Evolutionary conservation across 92 coral and sea anemone genomes (phyloP).

Genomic region (Zoanthus solanderi): DNA sequence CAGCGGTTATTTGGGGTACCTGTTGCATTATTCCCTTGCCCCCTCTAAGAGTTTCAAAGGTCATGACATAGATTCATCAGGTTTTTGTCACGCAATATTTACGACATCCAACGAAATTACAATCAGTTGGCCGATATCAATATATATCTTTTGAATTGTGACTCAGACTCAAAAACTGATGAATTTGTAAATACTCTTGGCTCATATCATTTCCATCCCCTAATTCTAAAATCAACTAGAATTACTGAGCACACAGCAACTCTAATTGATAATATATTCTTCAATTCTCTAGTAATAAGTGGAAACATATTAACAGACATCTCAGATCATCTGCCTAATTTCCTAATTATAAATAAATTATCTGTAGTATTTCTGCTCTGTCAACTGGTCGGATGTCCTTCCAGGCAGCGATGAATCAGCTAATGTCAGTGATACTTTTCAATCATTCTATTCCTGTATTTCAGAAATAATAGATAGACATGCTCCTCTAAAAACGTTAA

Average conservation of each 20-base stretch:
- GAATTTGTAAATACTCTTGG: not conserved
- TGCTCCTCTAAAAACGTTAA: slow-evolving; percentile 47
- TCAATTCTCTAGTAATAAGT: not conserved
- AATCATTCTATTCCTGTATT: slow-evolving; percentile 23
- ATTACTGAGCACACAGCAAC: not conserved
- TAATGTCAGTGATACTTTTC: slow-evolving; percentile 22
- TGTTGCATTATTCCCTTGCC: too few relatives aligned
- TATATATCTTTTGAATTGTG: not conserved
- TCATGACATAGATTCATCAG: too few relatives aligned
- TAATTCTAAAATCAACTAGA: not conserved
- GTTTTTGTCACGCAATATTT: too few relatives aligned
- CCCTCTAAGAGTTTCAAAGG: too few relatives aligned
- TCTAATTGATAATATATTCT: too few relatives aligned
- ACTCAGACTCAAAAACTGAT: not conserved
- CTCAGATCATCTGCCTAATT: not conserved
- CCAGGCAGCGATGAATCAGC: not conserved
- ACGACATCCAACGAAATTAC: too few relatives aligned
- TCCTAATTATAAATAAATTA: too few relatives aligned
- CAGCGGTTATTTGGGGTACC: too few relatives aligned
- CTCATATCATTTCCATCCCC: not conserved
- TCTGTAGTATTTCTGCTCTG: not conserved
- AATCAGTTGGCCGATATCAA: not conserved
- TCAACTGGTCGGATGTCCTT: slow-evolving; percentile 10
- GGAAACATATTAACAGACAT: not conserved
- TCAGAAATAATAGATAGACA: slow-evolving; percentile 30